Percentiles rank a stretch among this genome's conserved stretches.
These are phyloP conservation scores for Elymnias hypermnestra DNA, from an alignment of 1,140 invertebrate species.

Conservation along the genomic window DNA sequence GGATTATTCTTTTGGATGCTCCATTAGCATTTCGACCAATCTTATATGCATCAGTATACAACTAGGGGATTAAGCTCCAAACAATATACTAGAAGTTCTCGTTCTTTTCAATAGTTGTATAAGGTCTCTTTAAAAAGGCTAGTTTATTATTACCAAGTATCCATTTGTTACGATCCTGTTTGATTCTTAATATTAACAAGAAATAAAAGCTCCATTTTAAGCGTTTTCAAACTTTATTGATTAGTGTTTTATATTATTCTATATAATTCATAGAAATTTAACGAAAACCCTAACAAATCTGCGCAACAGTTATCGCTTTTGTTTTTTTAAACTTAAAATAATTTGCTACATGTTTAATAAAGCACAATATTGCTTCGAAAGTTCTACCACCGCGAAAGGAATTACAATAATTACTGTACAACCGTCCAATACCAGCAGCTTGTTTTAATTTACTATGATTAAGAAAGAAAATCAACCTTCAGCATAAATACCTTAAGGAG, in stretches of 20 bases:
- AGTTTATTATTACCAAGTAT: too few relatives aligned
- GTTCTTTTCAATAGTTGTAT: too few relatives aligned
- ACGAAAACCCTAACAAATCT: conserved; percentile 39
- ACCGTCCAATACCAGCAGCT: conserved; percentile 10
- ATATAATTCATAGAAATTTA: conserved; percentile 42
- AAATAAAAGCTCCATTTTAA: conserved; percentile 7
- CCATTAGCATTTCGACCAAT: too few relatives aligned
- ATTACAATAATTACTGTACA: conserved; percentile 19
- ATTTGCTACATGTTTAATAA: conserved; percentile 46
- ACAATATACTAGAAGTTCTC: too few relatives aligned
- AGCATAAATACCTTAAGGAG: too few relatives aligned
- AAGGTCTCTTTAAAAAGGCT: too few relatives aligned
- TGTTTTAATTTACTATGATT: conserved; percentile 10
- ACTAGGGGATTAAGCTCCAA: too few relatives aligned
- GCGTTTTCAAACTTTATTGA: conserved; percentile 27
- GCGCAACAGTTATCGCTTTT: conserved; percentile 36
- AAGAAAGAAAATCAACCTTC: not conserved
- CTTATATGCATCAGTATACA: too few relatives aligned
- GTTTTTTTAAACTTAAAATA: conserved; percentile 54
- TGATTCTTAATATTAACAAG: too few relatives aligned
- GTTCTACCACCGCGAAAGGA: conserved; percentile 43
- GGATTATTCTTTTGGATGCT: too few relatives aligned
- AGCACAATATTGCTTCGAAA: conserved; percentile 36
- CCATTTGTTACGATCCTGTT: too few relatives aligned
- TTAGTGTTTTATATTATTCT: conserved; percentile 26